These are phyloP conservation scores for Pterophyllum scalare DNA, from an alignment of 2,113 vertebrate genomes.

Conservation along the genomic window DNA sequence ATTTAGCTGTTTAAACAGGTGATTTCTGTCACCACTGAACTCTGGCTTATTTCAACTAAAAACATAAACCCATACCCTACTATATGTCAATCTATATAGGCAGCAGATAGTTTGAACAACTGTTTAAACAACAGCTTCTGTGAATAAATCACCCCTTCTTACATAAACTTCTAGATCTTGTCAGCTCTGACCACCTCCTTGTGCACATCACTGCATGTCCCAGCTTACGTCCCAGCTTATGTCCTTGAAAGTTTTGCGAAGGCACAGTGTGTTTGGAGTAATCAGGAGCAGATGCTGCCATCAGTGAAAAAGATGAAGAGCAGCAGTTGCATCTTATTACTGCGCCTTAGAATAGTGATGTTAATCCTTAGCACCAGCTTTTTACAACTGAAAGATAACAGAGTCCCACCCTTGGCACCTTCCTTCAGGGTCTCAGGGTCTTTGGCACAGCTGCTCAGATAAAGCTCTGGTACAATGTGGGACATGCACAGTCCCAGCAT, in stretches of 20 bases:
- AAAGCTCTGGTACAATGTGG: conserved; percentile 30
- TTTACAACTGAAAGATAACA: conserved; percentile 48
- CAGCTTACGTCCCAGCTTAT: not conserved
- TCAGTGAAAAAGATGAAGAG: conserved; percentile 45
- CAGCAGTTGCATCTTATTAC: conserved; percentile 50
- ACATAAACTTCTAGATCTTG: not conserved
- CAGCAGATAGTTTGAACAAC: conserved; percentile 8
- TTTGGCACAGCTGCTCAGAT: conserved; percentile 51
- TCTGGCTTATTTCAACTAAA: conserved; percentile 7
- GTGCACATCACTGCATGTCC: not conserved
- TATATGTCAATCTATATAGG: conserved; percentile 3
- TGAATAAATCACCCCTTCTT: conserved; percentile 13
- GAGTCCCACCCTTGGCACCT: conserved; percentile 30
- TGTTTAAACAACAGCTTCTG: conserved; percentile 9
- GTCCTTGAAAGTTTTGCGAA: not conserved
- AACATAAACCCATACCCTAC: not conserved
- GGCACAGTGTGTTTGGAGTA: not conserved
- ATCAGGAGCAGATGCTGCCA: conserved; percentile 33
- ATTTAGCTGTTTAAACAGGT: not conserved
- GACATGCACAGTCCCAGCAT: conserved; percentile 23
- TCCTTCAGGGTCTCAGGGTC: conserved; percentile 36
- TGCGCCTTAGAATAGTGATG: conserved; percentile 54
- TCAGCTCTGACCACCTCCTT: not conserved
- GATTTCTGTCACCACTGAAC: conserved; percentile 9
- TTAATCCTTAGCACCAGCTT: conserved; percentile 48